These are phyloP conservation scores for Muscicapa comitata DNA, from an alignment of 2,797 vertebrate genomes.

Conservation along the genomic window DNA sequence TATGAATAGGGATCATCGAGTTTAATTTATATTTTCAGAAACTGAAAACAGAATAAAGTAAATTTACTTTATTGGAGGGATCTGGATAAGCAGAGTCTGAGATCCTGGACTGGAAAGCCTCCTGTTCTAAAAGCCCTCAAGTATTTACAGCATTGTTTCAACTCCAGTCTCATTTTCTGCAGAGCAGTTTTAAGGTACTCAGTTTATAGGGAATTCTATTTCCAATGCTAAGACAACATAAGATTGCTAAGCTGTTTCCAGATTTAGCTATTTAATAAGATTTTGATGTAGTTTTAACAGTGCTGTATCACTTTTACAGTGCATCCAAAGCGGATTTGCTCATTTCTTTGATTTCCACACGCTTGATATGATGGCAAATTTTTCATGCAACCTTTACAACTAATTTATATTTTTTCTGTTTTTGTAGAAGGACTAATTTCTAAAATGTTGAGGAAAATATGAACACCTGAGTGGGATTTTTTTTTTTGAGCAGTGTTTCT, in stretches of 20 bases:
- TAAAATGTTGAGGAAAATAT: not conserved
- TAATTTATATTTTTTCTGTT: not conserved
- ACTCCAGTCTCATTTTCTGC: not conserved
- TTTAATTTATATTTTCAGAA: not conserved
- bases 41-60: not conserved
- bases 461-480: not conserved
- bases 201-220: not conserved
- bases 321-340: not conserved
- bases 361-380: rapidly evolving
- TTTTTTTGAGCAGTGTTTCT: not conserved
- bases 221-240: not conserved
- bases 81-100: not conserved
- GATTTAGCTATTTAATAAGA: not conserved
- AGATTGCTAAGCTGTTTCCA: not conserved
- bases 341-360: not conserved
- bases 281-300: not conserved
- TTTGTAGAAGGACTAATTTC: not conserved
- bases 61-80: not conserved
- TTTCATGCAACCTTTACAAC: not conserved
- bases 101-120: not conserved
- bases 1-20: not conserved
- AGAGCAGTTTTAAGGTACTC: not conserved
- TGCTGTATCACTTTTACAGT: not conserved
- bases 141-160: not conserved
- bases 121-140: not conserved